Evolutionary conservation across 1,140 invertebrate species (phyloP).

Genomic region (Capitella teleta): DNA sequence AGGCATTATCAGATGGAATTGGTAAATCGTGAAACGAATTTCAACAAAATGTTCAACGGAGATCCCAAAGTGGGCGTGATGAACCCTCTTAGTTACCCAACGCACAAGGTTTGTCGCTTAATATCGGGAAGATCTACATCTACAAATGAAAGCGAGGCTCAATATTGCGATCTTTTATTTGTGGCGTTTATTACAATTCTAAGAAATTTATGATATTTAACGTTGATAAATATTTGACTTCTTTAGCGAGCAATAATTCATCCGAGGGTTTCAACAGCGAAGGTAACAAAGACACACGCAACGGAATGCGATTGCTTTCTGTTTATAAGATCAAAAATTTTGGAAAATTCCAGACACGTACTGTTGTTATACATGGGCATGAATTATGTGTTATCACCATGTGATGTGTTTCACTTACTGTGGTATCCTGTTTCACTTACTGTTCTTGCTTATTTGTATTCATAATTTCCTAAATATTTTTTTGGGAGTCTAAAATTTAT

Average conservation of each 20-base stretch:
- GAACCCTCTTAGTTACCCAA: slow-evolving; percentile 25
- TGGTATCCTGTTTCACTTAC: neutral
- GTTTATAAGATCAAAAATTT: neutral
- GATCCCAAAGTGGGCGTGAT: slow-evolving; percentile 38
- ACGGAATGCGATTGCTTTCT: neutral
- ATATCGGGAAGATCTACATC: neutral
- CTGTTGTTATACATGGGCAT: neutral
- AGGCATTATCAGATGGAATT: slow-evolving; percentile 41
- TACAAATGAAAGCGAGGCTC: neutral
- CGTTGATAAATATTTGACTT: neutral
- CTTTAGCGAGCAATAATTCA: neutral
- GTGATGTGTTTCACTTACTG: neutral
- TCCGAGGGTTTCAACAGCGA: neutral
- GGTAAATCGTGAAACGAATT: slow-evolving; percentile 43
- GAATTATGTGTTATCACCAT: neutral
- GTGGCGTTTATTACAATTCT: neutral
- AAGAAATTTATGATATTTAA: neutral
- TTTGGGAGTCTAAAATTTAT: neutral
- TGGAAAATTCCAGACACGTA: neutral
- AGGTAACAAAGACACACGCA: neutral
- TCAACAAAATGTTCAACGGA: slow-evolving; percentile 42
- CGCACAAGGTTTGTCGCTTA: neutral
- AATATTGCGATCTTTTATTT: neutral
- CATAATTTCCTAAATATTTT: neutral
- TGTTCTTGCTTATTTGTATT: neutral